phyloP scores from a whole-genome alignment of 2,888 invertebrate genomes.

The Hyposoter didymator region DNA sequence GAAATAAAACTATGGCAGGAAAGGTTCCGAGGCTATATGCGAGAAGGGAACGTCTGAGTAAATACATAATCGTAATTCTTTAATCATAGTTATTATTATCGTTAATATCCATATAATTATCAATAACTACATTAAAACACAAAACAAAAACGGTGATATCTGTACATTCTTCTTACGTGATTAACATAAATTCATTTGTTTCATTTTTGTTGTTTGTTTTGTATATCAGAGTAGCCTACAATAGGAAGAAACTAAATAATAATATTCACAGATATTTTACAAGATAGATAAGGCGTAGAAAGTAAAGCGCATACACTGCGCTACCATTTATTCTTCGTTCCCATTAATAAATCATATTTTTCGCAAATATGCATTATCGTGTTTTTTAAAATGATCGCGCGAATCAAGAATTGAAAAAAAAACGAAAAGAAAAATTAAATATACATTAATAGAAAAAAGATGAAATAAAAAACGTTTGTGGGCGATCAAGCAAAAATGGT shows the following conservation, averaged over 20 bases:
- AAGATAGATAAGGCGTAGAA: constrained; percentile 80
- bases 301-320: constrained; percentile 77
- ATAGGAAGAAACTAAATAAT: constrained; percentile 84
- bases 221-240: constrained; percentile 82
- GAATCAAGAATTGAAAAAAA: constrained; percentile 54
- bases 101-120: constrained; percentile 84
- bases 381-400: constrained; percentile 61
- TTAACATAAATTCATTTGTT: constrained; percentile 82
- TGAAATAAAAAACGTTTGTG: constrained; percentile 59
- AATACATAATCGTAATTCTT: constrained; percentile 75
- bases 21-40: not conserved
- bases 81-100: constrained; percentile 85
- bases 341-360: constrained; percentile 13
- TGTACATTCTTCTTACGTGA: constrained; percentile 84
- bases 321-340: constrained; percentile 44
- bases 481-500: constrained; percentile 55
- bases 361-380: constrained; percentile 36
- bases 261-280: constrained; percentile 85
- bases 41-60: not conserved
- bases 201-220: constrained; percentile 64
- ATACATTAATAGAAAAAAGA: not conserved
- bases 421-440: constrained; percentile 41
- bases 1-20: not conserved
- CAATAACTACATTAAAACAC: constrained; percentile 85
- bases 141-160: constrained; percentile 84